These are phyloP conservation scores for Aegotheles bennettii DNA, from an alignment of 2,113 vertebrate genomes.

Conservation along the genomic window DNA sequence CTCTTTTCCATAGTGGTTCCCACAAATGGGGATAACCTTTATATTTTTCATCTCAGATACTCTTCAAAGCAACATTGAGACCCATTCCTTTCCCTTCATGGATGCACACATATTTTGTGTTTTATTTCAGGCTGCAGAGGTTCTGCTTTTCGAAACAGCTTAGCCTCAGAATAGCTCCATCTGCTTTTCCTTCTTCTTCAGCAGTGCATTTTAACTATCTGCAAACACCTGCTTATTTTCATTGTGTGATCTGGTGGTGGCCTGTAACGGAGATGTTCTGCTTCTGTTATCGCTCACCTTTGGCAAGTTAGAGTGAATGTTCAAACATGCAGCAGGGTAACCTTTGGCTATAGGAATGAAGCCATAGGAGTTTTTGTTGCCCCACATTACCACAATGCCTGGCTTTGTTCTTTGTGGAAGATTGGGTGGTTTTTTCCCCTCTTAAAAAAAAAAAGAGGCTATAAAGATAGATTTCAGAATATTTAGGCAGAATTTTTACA, in stretches of 20 bases:
- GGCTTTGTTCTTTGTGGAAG: slow-evolving; percentile 6
- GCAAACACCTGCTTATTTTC: not conserved
- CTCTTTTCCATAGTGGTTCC: not conserved
- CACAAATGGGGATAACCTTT: not conserved
- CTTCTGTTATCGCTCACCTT: not conserved
- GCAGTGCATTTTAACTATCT: not conserved
- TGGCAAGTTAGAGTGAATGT: not conserved
- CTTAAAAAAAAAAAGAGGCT: not conserved
- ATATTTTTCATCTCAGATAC: not conserved
- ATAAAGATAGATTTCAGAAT: not conserved
- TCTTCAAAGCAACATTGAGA: not conserved
- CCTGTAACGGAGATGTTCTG: not conserved
- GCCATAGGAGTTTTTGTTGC: not conserved
- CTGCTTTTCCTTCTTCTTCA: not conserved
- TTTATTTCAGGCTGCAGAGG: not conserved
- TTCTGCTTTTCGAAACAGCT: not conserved
- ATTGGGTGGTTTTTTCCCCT: not conserved
- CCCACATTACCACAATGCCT: not conserved
- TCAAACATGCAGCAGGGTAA: not conserved
- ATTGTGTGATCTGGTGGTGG: not conserved
- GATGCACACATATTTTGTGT: not conserved
- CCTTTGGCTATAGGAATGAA: not conserved
- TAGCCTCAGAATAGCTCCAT: not conserved
- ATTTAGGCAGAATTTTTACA: not conserved
- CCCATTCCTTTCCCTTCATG: not conserved